Evolutionary conservation across 2,113 vertebrate species (phyloP), one percentile per base, ranked within the genome.

Genomic region (Periophthalmus modestus): DNA sequence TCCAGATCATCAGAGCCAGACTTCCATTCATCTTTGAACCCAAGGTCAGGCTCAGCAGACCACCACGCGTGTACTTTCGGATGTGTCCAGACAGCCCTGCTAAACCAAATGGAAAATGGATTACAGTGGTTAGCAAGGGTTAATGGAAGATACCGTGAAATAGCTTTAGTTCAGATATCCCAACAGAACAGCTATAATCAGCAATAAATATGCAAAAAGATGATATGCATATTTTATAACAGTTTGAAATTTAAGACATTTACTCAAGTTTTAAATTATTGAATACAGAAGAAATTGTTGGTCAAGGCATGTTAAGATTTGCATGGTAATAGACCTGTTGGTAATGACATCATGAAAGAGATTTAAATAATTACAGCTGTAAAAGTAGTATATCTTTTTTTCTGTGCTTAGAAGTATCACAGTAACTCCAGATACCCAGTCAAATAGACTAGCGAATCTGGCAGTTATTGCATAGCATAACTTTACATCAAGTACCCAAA

Each of bases 11-110:
- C 59, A 52, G 63, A 62, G 69, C 33, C 68, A 71, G 75, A 82
- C 63, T 85, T 77, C 47, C 58, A 77, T 83, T 85, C 58, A 78
- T 87, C 77, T 89, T 73, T 86, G 50, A 88, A 84, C 78, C 66
- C 43, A 46, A 72, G 81, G 81, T 89, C 83, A 85, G 59, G 16
- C 59, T 62, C 24, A 62, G 80, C 70, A 65, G 23, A 50, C 43
- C 19, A 19, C 62, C 77, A 74, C 65, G 34, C 61, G 39, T 14
- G 36, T 21, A 63, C 61, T 36, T 23, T 68, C 7, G 23, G 69
- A 85, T 79, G 19, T 67, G 77, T 59, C 79, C 73, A 4, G 43
- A 71, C 73, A 67, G 65, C 65, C 47, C 48, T n/a, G 19, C 23
- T 66, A 9, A 72, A 63, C 6, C 21, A 79, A 58, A 73, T 70